Base-by-base conservation (phyloP, 1,140 invertebrate species). In the Zaprionus nigranus region DNA sequence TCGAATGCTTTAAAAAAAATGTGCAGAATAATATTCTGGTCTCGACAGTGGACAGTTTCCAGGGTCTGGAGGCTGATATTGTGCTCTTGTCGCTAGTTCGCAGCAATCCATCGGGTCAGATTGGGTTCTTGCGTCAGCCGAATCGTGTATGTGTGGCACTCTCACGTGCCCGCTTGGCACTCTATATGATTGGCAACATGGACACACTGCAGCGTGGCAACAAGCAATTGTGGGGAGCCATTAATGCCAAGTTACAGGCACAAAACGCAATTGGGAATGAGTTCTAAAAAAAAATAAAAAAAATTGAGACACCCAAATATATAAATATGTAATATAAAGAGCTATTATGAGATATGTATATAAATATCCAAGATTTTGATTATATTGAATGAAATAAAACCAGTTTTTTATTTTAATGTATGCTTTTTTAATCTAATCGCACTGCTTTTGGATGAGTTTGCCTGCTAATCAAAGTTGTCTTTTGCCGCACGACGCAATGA, bases 21-120 rank as follows among this genome's bases (percentile, higher is more conserved):
- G 15, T 74, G 2, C 2, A 9, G 1, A 68, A 58, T 34, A 1
- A 34, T 13, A 36, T 59, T 6, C 20, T 5, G 92, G 97, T 20
- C 94, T 95, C 40, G 3, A 94, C 95, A 5, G 95, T 98, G 2
- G 97, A 98, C 91, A 97, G 96, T 90, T 98, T 95, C 87, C 97
- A 98, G 94, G 97, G 97, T 1, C 96, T 98, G 91, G 97, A 98
- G 92, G 96, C 95, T 43, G 95, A 97, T 76, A 97, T 98, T 30
- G 96, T 98, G 65, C 85, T 98, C 3, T 86, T 98, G 11, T 98
- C 97, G 0, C 93, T 98, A 2, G 97, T 98, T 0, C 93, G 97
- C 4, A 97, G 95, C 90, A 96, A 96, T 82, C 71, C 91, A 6
- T 93, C 95, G 6, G 94, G 94, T n/a, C 94, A 94, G 30, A 95